Evolutionary conservation across 2,888 invertebrate genomes (phyloP), one percentile per base, ranked within the genome.

Genomic region (Gerosis bhagava): DNA sequence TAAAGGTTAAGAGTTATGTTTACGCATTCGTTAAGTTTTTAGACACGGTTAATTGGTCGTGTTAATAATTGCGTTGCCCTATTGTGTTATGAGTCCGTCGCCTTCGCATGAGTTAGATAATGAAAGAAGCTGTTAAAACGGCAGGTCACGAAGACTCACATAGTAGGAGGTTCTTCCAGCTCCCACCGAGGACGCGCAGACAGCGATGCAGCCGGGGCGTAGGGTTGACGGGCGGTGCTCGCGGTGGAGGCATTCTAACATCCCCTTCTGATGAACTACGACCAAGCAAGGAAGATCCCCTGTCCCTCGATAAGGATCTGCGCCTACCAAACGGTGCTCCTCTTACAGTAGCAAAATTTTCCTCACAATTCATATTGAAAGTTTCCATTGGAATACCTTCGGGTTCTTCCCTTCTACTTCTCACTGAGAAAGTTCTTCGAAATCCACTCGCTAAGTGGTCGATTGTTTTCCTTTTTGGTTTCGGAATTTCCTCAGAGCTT

Each of bases 141-240:
- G 64, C 55, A 56, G 55, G 65, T 66, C 73, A 61, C 72, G 67
- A 59, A 67, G 67, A 93, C 94, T 94, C 92, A 94, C 94, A 90
- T 90, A 93, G 91, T 70, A 94, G 88, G 57, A 94, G 91, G 83
- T 94, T 95, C 83, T 92, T 94, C 94, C 94, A 94, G 83, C 94
- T 94, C 58, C 94, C 94, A 70, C 94, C 94, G 63, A 94, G 91
- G 53, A 92, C 94, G 62, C 92, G 92, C 57, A 94, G 92, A 75
- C 94, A 94, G 75, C 93, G 93, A 77, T 93, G 93, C 58, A 92
- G 77, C 17, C 91, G 84, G 35, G 90, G 87, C 3, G 80, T 65
- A 48, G 89, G 88, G 24, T 83, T 76, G 10, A 77, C 63, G 0
- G 80, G 79, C 1, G 86, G 79, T 1, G 83, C 77, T 3, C 83